Base-by-base conservation (phyloP, 2,113 vertebrate species). In the Bolborhynchus lineola region DNA sequence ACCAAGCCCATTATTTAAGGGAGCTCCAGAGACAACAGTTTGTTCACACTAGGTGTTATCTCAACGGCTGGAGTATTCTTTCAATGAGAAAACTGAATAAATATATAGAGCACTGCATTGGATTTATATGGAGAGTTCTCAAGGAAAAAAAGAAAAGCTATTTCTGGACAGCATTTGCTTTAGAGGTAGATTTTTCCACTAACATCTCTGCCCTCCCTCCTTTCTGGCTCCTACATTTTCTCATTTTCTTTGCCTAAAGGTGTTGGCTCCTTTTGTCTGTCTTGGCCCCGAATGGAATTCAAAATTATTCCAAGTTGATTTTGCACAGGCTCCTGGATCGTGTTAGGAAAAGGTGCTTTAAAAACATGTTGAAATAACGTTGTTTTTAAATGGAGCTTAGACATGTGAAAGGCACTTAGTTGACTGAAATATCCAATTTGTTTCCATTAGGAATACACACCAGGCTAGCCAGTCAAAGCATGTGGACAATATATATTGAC, bases 281-380 rank as follows among this genome's bases (percentile, higher is more conserved):
- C 50, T 83, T 94, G 70, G 80, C 83, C 44, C 19, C 76, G 35
- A 53, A 17, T 33, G 18, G 26, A 4, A 92, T 95, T 93, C 60
- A 92, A 78, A 82, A 74, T 92, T 90, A 92, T 92, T 96, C 65
- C 65, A 93, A 86, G 80, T 84, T 88, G 74, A 9, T 97, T 96
- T 95, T 94, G 57, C 69, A 91, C 37, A 91, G 65, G 47, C 72
- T 94, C 65, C 80, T 92, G 88, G 83, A 96, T 82, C 72, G 49
- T 13, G 57, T 92, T 88, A 94, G 72, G 47, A 91, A 92, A 94
- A 86, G 82, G 88, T 90, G 70, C 44, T 92, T 92, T 86, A 76
- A 92, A 96, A 94, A 41, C 57, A 79, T 4, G n/a, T 76, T 93
- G 88, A 95, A 95, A 93, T 89, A 89, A 91, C 59, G 46, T 86